Evolutionary conservation across 2,113 vertebrate genomes (phyloP), one percentile per base, ranked within the genome.

Genomic region (Lichenostomus cassidix): DNA sequence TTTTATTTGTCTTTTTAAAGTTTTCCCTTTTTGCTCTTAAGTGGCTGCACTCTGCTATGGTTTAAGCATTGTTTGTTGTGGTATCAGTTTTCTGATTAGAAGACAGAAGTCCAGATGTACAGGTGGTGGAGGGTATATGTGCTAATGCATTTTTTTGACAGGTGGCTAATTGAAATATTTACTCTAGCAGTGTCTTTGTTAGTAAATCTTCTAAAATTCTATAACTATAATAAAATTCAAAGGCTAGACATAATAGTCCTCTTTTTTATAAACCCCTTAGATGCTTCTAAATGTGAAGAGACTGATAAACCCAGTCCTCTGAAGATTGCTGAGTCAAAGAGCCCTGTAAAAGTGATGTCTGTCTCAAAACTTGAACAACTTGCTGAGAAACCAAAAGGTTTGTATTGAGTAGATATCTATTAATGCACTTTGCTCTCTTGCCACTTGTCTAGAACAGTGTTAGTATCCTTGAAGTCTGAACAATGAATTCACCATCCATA

Each of bases 291-390:
- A 70, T 52, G 33, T 55, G 87, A 97, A 91, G 97, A 97, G 92
- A 81, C 41, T 77, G 86, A 87, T 15, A 97, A 97, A 71, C 42
- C 62, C 50, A 97, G 95, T 87, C 95, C 95, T 91, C 71, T 95
- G 92, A 98, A 94, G 93, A 95, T n/a, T 3, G 55, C 80, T 7
- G 80, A 97, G 73, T 83, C 95, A n/a, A 97, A 78, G 95, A 97
- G 83, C 90, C 95, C 87, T 83, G 80, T 68, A 63, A 95, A 97
- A 97, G 58, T 2, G 0, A 39, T 62, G 14, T 73, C 96, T 94
- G 92, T 87, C 16, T 94, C 94, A 23, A 87, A 95, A 78, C 73
- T 63, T 52, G 94, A 97, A 13, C 85, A 93, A 49, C 52, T 56
- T 73, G 46, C 41, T 77, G 89, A 94, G 39, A 87, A 94, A 70